Conservation (phyloP, 1,140 invertebrate genomes). For the Marisa cornuarietis region DNA sequence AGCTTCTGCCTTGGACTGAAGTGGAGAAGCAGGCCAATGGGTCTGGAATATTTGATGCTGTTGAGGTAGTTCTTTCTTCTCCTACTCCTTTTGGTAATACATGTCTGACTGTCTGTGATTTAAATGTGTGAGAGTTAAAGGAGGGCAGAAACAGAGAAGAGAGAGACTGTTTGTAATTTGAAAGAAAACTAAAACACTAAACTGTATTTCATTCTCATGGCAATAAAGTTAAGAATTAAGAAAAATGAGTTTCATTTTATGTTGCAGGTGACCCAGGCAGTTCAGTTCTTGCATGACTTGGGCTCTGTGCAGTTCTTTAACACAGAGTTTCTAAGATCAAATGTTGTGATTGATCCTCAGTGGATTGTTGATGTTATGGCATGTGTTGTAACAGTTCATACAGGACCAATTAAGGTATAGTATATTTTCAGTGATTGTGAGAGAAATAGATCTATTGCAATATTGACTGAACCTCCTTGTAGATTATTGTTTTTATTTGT, state of each 20-base stretch:
- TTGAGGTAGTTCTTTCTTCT: constrained; percentile 37
- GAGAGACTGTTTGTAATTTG: too few relatives aligned
- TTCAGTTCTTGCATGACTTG: constrained; percentile 63
- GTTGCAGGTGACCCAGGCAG: constrained; percentile 52
- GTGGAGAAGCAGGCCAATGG: constrained; percentile 35
- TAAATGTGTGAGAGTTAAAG: too few relatives aligned
- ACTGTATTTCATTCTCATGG: too few relatives aligned
- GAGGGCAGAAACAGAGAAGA: too few relatives aligned
- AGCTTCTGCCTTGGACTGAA: constrained; percentile 37
- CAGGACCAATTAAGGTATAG: constrained; percentile 55
- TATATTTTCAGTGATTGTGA: too few relatives aligned
- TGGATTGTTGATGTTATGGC: constrained; percentile 66
- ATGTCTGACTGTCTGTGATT: too few relatives aligned
- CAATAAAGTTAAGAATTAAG: not conserved
- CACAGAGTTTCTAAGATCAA: constrained; percentile 53
- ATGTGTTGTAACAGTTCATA: constrained; percentile 63
- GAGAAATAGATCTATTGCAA: too few relatives aligned
- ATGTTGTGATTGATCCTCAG: constrained; percentile 65
- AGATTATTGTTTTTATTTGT: too few relatives aligned
- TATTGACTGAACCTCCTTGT: too few relatives aligned
- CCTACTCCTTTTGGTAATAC: too few relatives aligned
- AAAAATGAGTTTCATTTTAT: constrained; percentile 16
- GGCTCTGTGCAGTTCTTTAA: constrained; percentile 65
- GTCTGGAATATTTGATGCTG: constrained; percentile 45
- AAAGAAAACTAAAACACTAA: too few relatives aligned